Evolutionary conservation across 1,140 invertebrate genomes (phyloP).

Genomic region (Heliconius himera): DNA sequence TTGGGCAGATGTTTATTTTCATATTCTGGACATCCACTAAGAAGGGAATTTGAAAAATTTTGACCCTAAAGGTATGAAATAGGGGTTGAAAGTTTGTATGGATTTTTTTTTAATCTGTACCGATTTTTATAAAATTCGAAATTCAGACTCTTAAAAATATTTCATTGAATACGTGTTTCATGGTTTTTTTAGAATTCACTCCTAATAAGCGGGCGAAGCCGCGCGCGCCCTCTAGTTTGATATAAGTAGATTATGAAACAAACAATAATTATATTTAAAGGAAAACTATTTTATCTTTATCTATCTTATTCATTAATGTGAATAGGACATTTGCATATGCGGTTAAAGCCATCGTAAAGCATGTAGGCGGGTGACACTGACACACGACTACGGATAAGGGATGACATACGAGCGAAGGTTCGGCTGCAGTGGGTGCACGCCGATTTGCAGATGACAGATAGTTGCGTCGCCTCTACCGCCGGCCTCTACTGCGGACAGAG

Average conservation of each 20-base stretch:
- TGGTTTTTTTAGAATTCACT: too few species aligned
- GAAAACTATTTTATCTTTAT: constrained; percentile 3
- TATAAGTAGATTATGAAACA: not conserved
- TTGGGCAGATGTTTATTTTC: too few species aligned
- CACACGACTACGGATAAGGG: constrained; percentile 64
- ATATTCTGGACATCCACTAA: too few species aligned
- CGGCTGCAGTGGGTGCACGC: constrained; percentile 62
- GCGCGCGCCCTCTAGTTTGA: too few species aligned
- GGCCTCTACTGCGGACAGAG: constrained; percentile 35
- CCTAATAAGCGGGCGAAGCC: too few species aligned
- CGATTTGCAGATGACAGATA: constrained; percentile 64
- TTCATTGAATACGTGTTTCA: too few species aligned
- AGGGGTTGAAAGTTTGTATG: too few species aligned
- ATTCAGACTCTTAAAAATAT: too few species aligned
- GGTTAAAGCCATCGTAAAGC: constrained; percentile 45
- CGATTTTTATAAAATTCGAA: too few species aligned
- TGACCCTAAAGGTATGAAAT: too few species aligned
- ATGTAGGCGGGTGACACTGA: constrained; percentile 60
- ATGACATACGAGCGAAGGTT: constrained; percentile 62
- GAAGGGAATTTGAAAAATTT: too few species aligned
- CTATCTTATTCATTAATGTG: constrained; percentile 30
- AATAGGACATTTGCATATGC: constrained; percentile 57
- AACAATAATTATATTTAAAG: not conserved
- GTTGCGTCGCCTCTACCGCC: constrained; percentile 43
- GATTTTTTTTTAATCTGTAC: too few species aligned